Evolutionary conservation across 2,113 vertebrate species (phyloP).

Genomic region (Sigmodon hispidus): DNA sequence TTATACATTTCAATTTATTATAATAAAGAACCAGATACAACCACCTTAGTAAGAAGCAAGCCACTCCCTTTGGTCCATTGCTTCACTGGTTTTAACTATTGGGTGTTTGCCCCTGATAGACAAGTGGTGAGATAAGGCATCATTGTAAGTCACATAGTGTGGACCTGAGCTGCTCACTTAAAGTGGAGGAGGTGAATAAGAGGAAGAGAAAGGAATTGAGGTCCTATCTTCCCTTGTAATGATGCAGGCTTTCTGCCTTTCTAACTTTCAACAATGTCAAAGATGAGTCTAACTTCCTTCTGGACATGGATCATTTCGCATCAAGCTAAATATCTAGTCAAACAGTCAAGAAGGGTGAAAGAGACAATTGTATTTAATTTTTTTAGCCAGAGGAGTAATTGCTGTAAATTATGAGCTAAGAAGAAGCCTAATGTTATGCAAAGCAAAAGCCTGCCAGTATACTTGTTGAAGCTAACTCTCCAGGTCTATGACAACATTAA

Average conservation of each 20-base stretch:
- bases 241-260: too few species aligned
- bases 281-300: too few species aligned
- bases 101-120: neutral
- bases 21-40: neutral
- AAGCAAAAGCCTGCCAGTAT: neutral
- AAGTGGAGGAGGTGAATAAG: neutral
- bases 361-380: neutral
- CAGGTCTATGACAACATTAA: neutral
- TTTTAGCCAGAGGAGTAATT: neutral
- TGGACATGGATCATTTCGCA: too few species aligned
- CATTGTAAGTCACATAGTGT: fast-evolving
- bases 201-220: neutral
- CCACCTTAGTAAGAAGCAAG: neutral
- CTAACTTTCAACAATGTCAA: neutral
- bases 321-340: neutral
- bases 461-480: neutral
- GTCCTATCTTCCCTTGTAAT: neutral
- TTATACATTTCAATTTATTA: neutral
- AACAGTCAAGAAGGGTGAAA: neutral
- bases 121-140: fast-evolving
- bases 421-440: neutral
- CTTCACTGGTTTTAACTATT: neutral
- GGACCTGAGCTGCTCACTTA: neutral
- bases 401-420: neutral
- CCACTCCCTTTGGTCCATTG: neutral